These are phyloP conservation scores for Netelia virgata DNA, from an alignment of 2,888 invertebrate species.

Conservation along the genomic window DNA sequence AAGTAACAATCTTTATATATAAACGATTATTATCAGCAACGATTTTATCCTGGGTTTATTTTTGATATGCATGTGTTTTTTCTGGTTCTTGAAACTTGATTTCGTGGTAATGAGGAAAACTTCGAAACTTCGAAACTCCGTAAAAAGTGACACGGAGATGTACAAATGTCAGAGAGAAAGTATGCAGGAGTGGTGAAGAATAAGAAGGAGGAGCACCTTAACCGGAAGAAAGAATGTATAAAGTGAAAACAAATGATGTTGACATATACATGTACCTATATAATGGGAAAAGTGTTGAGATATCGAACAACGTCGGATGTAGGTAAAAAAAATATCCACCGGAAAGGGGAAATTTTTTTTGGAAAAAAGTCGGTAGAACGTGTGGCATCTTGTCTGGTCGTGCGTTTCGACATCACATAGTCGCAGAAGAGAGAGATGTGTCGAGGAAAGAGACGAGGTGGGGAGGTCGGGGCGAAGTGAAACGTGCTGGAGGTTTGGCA, in stretches of 20 bases:
- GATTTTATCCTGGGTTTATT: not conserved
- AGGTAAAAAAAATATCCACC: conserved; percentile 2
- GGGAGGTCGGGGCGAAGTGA: conserved; percentile 1
- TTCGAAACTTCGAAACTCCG: not conserved
- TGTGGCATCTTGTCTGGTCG: conserved; percentile 18
- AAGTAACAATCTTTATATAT: not conserved
- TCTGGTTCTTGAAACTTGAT: not conserved
- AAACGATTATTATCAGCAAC: not conserved
- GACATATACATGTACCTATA: not conserved
- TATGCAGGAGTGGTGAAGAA: conserved; percentile 17
- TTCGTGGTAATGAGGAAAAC: conserved; percentile 21
- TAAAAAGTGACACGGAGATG: not conserved
- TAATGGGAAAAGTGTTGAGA: conserved; percentile 16
- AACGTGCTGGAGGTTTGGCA: conserved; percentile 8
- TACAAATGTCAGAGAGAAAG: conserved; percentile 24
- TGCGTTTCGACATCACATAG: not conserved
- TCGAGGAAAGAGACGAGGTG: not conserved
- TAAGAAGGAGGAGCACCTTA: not conserved
- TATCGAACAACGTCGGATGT: conserved; percentile 45
- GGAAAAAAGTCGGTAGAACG: conserved; percentile 28
- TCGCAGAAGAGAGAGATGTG: too few relatives aligned
- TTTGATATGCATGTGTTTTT: not conserved
- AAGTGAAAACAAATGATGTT: not conserved
- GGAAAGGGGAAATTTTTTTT: not conserved
- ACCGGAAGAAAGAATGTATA: not conserved